These are phyloP conservation scores for Callipepla squamata DNA, from an alignment of 2,113 vertebrate species.

Conservation along the genomic window DNA sequence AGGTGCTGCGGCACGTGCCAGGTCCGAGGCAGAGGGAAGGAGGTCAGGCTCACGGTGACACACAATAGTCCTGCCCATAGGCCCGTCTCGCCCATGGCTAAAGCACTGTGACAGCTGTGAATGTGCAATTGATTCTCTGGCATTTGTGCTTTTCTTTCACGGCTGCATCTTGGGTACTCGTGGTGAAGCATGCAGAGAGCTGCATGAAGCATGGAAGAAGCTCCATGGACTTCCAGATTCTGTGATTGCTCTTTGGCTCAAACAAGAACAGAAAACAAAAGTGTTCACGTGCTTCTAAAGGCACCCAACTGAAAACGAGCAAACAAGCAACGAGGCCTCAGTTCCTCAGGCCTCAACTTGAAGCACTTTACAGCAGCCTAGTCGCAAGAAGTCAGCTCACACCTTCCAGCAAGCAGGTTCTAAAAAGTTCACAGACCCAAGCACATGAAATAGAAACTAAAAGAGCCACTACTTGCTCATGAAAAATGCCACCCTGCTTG, in stretches of 20 bases:
- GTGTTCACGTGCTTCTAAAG: background rate
- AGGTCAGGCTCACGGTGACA: background rate
- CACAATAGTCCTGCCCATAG: background rate
- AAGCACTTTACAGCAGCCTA: background rate
- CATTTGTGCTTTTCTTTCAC: background rate
- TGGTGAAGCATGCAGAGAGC: background rate
- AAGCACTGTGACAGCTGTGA: background rate
- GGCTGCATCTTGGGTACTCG: accelerated
- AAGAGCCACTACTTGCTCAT: background rate
- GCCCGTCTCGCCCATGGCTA: background rate
- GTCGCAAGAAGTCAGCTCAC: background rate
- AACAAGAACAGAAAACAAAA: background rate
- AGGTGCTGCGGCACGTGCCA: conserved; percentile 36
- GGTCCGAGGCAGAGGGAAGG: background rate
- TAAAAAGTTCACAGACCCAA: background rate
- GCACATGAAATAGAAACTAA: background rate
- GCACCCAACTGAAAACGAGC: background rate
- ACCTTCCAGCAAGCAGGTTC: background rate
- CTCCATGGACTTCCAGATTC: background rate
- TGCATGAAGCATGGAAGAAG: background rate
- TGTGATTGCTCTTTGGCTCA: background rate
- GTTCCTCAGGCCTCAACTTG: background rate
- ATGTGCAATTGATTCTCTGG: background rate
- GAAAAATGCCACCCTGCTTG: background rate
- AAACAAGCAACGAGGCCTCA: background rate